These are phyloP conservation scores for Pampusana beccarii DNA, from an alignment of 2,113 vertebrate species.

Conservation along the genomic window DNA sequence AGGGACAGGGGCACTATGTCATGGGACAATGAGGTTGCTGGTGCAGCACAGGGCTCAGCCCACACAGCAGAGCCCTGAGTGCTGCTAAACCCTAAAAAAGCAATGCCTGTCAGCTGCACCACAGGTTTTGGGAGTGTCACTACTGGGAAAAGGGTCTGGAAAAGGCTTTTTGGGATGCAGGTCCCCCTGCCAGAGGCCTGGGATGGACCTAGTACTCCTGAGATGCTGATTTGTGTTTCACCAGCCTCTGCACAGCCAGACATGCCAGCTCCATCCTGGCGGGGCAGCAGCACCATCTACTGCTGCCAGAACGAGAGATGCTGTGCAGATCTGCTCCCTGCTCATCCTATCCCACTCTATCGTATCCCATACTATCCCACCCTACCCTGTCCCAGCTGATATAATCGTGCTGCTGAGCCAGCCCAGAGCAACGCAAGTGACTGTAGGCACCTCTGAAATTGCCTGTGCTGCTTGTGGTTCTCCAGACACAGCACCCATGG, in stretches of 20 bases:
- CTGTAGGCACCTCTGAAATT: neutral
- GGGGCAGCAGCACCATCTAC: conserved; percentile 46
- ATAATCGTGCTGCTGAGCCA: neutral
- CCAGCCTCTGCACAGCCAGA: accelerated
- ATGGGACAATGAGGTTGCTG: neutral
- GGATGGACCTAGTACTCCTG: neutral
- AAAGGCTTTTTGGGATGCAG: neutral
- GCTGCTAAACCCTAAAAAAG: too few relatives aligned
- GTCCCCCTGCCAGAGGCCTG: neutral
- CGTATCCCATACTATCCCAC: too few relatives aligned
- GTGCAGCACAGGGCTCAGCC: neutral
- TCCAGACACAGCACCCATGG: too few relatives aligned
- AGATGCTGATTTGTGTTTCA: neutral
- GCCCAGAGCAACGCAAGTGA: neutral
- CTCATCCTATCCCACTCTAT: too few relatives aligned
- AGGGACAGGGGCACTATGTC: neutral
- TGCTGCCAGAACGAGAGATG: neutral
- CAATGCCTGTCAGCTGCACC: neutral
- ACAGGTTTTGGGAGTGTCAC: neutral
- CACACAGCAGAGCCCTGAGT: neutral
- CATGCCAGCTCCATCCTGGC: neutral
- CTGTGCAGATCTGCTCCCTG: accelerated
- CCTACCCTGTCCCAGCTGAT: neutral
- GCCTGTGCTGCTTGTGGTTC: neutral
- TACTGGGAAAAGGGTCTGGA: neutral